These are phyloP conservation scores for Gopherus evgoodei DNA, from an alignment of 2,113 vertebrate species.

Conservation along the genomic window DNA sequence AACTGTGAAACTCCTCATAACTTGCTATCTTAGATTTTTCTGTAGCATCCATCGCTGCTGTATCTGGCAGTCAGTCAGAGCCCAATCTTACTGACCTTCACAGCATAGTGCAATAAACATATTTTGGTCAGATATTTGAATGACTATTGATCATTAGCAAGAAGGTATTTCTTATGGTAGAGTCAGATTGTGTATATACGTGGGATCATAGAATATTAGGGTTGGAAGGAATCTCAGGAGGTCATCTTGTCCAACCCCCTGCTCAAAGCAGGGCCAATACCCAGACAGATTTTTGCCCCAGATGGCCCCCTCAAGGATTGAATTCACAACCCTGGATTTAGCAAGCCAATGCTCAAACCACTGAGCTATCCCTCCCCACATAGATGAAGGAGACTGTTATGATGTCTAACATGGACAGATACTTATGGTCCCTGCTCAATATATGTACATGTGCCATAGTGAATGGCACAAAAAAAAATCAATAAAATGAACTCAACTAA, in stretches of 20 bases:
- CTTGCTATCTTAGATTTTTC: not conserved
- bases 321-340: no score
- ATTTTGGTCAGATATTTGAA: not conserved
- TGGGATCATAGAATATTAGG: not conserved
- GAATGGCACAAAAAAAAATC: not conserved
- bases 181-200: not conserved
- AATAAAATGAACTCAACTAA: not conserved
- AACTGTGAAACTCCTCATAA: not conserved
- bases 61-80: not conserved
- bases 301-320: no score
- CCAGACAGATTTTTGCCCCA: no score
- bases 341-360: no score
- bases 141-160: not conserved
- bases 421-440: fast-evolving
- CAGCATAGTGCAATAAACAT: not conserved
- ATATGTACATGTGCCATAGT: fast-evolving
- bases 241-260: no score
- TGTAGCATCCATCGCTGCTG: not conserved
- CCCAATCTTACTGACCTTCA: not conserved
- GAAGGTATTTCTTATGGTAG: not conserved
- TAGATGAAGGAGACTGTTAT: not conserved
- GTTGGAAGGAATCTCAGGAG: no score
- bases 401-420: not conserved
- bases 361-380: no score
- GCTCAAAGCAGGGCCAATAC: no score